Base-by-base conservation (phyloP, 1,140 invertebrate species). In the Lethrus apterus region DNA sequence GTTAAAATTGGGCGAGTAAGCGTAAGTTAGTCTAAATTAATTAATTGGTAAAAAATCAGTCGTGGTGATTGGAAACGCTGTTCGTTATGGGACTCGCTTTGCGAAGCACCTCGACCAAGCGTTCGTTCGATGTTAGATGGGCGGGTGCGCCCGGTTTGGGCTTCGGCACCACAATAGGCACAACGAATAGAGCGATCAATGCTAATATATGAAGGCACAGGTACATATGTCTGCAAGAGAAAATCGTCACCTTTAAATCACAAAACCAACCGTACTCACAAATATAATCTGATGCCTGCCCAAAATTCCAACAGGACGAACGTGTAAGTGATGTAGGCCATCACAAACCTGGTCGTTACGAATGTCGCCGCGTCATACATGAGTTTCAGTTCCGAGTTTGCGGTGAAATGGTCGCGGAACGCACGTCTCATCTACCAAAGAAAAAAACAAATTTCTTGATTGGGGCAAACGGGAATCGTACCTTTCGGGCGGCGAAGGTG, bases 321-420 rank as follows among this genome's bases (percentile, higher is more conserved):
- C 52, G 87, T 86, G 58, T 91, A 89, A 14, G 86, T 87, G 18
- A 86, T 76, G 62, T 95, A 96, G 17, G 83, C 81, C 75, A 95
- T 80, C 33, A 83, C 71, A 17, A 94, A 59, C 54, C 88, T 76
- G n/a, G 89, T 93, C 5, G 78, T 72, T 17, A 86, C 56, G 58
- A 88, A 83, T 19, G 89, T 86, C 24, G 88, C 40, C 29, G 79
- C 64, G 65, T 93, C 86, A 64, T 94, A 94, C 52, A 88, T 73
- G 41, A 76, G 58, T 60, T 83, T 83, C 41, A 72, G 64, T 53
- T 71, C 64, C 56, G 66, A 63, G 57, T 79, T 77, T 54, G 68
- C 71, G 32, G 85, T 61, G 67, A 95, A 93, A 56, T 81, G 72
- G 15, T 86, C 86, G 45, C 93, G 76, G 41, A 89, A 70, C 46